These are phyloP conservation scores for Cacatua alba DNA, from an alignment of 2,113 vertebrate genomes.

Conservation along the genomic window DNA sequence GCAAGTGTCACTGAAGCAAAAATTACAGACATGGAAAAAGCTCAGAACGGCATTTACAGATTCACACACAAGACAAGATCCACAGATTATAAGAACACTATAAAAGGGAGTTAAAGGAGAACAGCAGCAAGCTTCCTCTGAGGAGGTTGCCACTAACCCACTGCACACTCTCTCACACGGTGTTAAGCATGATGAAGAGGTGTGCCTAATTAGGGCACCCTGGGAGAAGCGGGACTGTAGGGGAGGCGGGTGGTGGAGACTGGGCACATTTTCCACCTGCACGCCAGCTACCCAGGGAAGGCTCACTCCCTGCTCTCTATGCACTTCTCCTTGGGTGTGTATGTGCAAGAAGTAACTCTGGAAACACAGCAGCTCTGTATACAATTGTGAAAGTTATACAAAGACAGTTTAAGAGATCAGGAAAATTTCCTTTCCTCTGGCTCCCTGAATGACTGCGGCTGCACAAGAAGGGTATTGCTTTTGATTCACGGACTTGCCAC, in stretches of 20 bases:
- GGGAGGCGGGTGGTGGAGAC: background rate
- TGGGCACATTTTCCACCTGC: background rate
- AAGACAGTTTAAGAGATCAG: background rate
- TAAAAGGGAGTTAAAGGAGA: background rate
- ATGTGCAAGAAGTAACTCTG: background rate
- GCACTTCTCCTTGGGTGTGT: background rate
- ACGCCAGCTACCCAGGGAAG: rapidly evolving
- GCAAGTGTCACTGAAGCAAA: background rate
- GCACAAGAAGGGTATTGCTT: background rate
- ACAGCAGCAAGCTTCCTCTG: background rate
- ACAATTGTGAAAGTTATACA: background rate
- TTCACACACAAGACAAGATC: background rate
- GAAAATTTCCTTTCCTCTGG: background rate
- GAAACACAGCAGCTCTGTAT: background rate
- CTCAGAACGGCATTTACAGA: background rate
- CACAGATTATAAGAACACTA: background rate
- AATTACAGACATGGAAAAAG: background rate
- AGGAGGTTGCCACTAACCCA: background rate
- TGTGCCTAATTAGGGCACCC: background rate
- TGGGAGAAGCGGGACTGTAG: rapidly evolving
- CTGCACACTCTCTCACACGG: rapidly evolving
- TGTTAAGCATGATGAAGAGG: background rate
- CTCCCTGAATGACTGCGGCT: background rate
- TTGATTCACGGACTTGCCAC: background rate
- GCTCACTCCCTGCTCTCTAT: background rate